phyloP scores from a whole-genome alignment of 1,140 invertebrate genomes.

The Babylonia areolata region DNA sequence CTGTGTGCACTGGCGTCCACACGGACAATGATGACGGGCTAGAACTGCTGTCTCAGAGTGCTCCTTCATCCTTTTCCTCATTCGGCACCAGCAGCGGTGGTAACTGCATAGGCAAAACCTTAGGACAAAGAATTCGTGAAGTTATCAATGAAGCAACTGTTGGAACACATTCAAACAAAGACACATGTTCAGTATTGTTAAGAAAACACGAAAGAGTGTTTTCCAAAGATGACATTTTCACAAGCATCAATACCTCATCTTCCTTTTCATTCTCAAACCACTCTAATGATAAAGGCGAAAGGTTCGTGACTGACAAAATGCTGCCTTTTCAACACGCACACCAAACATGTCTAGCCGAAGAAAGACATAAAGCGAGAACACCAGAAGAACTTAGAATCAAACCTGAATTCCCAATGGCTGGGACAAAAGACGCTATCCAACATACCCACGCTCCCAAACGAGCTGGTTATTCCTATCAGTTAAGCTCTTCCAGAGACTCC shows the following conservation, averaged over 20 bases:
- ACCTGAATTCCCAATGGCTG: not conserved
- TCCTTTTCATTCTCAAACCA: not conserved
- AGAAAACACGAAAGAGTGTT: not conserved
- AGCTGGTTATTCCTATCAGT: not conserved
- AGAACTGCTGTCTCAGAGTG: not conserved
- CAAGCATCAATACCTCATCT: not conserved
- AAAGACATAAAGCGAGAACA: not conserved
- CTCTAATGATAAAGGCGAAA: not conserved
- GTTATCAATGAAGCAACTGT: slow-evolving; percentile 34
- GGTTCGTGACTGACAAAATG: not conserved
- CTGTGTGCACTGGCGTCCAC: not conserved
- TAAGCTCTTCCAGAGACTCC: not conserved
- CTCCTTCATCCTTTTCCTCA: not conserved
- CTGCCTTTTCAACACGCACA: not conserved
- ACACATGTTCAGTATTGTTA: not conserved
- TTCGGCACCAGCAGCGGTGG: not conserved
- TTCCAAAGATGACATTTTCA: not conserved
- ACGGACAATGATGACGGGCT: not conserved
- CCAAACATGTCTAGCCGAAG: not conserved
- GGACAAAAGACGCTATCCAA: not conserved
- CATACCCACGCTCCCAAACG: not conserved
- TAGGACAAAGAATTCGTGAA: slow-evolving; percentile 29
- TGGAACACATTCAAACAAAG: slow-evolving; percentile 19
- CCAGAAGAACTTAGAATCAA: not conserved
- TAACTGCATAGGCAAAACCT: not conserved